Conservation (phyloP, 2,888 invertebrate species). For the Parasteatoda lunata region DNA sequence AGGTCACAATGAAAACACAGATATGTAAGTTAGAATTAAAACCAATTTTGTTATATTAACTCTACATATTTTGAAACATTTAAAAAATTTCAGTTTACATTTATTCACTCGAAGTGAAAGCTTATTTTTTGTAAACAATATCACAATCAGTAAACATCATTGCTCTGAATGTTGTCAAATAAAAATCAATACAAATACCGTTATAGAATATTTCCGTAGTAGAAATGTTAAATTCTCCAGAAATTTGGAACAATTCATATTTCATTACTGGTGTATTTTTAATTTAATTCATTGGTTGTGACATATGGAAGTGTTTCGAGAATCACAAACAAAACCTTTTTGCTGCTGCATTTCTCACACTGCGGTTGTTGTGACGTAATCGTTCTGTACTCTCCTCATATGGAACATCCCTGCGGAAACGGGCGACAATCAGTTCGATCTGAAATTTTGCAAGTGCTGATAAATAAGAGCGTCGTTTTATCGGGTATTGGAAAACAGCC, state of each 20-base stretch:
- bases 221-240: background rate
- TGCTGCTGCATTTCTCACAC: slow-evolving; percentile 34
- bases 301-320: background rate
- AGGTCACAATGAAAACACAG: slow-evolving; percentile 33
- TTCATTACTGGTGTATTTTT: background rate
- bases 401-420: background rate
- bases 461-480: too few relatives aligned
- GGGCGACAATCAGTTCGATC: background rate
- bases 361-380: slow-evolving; percentile 55
- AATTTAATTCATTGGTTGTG: background rate
- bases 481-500: too few relatives aligned
- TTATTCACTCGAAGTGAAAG: too few relatives aligned
- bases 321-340: slow-evolving; percentile 17
- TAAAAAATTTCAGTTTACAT: too few relatives aligned
- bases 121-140: too few relatives aligned
- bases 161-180: too few relatives aligned
- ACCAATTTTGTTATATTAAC: too few relatives aligned
- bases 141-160: too few relatives aligned
- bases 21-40: background rate
- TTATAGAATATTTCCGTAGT: background rate
- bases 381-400: slow-evolving; percentile 9
- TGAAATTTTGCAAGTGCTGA: too few relatives aligned
- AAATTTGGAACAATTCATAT: background rate
- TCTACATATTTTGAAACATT: too few relatives aligned
- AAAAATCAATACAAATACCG: background rate